Conservation (phyloP, 1,140 invertebrate species). For the Zelostemma sp. region DNA sequence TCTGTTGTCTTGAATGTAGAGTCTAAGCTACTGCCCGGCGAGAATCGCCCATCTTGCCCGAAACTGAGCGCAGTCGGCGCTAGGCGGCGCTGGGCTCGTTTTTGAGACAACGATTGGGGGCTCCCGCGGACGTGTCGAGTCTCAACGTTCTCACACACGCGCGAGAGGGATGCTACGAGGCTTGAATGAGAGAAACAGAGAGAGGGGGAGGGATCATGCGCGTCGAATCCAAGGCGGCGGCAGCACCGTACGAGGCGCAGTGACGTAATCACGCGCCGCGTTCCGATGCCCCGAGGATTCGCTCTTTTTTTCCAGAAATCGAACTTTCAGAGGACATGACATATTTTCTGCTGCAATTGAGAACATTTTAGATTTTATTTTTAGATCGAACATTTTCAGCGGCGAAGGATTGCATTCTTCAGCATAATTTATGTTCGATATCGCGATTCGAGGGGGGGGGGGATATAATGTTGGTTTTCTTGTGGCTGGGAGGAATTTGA, state of each 20-base stretch:
- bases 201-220: neutral
- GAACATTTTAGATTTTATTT: too few relatives aligned
- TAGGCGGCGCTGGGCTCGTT: conserved; percentile 49
- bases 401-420: too few relatives aligned
- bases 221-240: neutral
- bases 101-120: conserved; percentile 39
- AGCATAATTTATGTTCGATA: too few relatives aligned
- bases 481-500: too few relatives aligned
- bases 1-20: conserved; percentile 69
- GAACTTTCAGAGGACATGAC: too few relatives aligned
- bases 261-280: neutral
- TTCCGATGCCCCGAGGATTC: neutral
- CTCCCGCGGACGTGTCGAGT: conserved; percentile 57
- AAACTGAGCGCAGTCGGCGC: conserved; percentile 57
- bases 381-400: too few relatives aligned
- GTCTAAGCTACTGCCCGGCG: conserved; percentile 70
- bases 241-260: neutral
- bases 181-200: neutral
- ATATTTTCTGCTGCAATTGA: too few relatives aligned
- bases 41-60: conserved; percentile 66
- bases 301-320: neutral
- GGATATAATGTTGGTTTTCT: too few relatives aligned
- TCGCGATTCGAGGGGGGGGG: too few relatives aligned
- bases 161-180: neutral
- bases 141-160: conserved; percentile 32